Evolutionary conservation across 1,140 invertebrate species (phyloP).

Genomic region (Orchestia grillus): DNA sequence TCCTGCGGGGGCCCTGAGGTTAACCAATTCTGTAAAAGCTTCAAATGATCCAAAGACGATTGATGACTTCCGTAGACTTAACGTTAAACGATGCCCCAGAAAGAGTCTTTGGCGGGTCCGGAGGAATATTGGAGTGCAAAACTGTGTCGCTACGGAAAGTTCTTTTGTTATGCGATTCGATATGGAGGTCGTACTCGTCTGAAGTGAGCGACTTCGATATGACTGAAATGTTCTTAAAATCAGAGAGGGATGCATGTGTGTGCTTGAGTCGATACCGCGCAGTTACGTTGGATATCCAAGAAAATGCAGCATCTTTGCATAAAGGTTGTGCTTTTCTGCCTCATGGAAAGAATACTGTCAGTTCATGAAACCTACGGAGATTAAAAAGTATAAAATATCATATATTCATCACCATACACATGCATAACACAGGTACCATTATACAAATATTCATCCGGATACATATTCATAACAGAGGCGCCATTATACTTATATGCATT

Average conservation of each 20-base stretch:
- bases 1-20: neutral
- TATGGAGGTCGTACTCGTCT: neutral
- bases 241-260: neutral
- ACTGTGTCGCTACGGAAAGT: neutral
- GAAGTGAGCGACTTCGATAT: neutral
- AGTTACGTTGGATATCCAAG: neutral
- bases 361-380: too few relatives aligned
- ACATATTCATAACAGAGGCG: too few relatives aligned
- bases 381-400: too few relatives aligned
- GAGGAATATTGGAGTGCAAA: neutral
- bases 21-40: neutral
- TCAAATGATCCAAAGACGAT: neutral
- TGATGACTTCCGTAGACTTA: neutral
- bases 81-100: neutral
- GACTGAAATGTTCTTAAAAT: neutral
- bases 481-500: too few relatives aligned
- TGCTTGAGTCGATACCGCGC: neutral
- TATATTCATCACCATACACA: too few relatives aligned
- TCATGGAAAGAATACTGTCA: too few relatives aligned
- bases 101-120: neutral
- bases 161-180: neutral
- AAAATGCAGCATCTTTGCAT: too few relatives aligned
- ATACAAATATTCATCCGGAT: too few relatives aligned
- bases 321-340: too few relatives aligned
- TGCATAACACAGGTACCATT: too few relatives aligned